phyloP scores from a whole-genome alignment of 2,888 invertebrate genomes.

The Leptopilina syphax region DNA sequence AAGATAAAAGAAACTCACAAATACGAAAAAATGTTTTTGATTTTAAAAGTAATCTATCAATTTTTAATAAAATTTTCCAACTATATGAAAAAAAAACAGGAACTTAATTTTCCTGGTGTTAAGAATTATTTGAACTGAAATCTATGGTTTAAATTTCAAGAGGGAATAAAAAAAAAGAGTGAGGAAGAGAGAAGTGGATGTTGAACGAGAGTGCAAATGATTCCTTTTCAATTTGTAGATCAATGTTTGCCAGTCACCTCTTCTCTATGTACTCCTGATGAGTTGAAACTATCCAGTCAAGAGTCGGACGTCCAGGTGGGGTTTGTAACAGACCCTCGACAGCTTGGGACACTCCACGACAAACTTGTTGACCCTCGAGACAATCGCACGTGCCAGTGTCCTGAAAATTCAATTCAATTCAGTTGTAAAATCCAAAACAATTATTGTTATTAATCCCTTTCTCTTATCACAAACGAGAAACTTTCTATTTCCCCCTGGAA shows the following conservation, averaged over 20 bases:
- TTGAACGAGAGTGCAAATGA: constrained; percentile 5
- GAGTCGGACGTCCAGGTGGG: constrained; percentile 76
- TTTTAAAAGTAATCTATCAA: too few relatives aligned
- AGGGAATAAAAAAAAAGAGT: not conserved
- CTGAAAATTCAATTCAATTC: constrained; percentile 67
- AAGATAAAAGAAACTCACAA: too few relatives aligned
- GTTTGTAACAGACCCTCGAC: constrained; percentile 71
- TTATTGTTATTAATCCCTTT: constrained; percentile 18
- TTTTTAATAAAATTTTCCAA: too few relatives aligned
- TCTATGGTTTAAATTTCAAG: not conserved
- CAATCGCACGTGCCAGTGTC: constrained; percentile 79
- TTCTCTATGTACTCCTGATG: constrained; percentile 79
- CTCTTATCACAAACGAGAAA: not conserved
- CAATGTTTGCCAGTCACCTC: constrained; percentile 72
- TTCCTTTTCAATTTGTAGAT: constrained; percentile 5
- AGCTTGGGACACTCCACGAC: constrained; percentile 67
- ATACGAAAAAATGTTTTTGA: too few relatives aligned
- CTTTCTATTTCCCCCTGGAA: constrained; percentile 5
- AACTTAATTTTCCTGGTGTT: not conserved
- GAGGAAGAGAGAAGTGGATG: not conserved
- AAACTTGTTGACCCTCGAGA: constrained; percentile 71
- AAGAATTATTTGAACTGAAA: not conserved
- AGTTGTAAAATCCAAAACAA: constrained; percentile 27
- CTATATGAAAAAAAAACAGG: not conserved
- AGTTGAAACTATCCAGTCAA: constrained; percentile 79